phyloP scores from a whole-genome alignment of 2,797 vertebrate genomes.

The Parauchenoglanis ngamensis region DNA sequence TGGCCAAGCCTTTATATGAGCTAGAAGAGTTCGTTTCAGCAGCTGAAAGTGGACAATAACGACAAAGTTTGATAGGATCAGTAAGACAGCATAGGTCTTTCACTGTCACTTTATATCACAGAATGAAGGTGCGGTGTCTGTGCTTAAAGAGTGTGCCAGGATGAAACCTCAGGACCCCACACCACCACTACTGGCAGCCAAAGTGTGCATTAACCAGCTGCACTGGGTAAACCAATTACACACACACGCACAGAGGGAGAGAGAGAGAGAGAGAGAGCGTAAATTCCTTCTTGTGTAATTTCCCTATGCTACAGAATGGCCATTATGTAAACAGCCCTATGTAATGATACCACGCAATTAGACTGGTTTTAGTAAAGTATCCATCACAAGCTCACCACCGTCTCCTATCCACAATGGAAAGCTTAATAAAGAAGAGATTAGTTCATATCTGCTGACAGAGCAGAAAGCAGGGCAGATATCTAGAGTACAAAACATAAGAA shows the following conservation, averaged over 20 bases:
- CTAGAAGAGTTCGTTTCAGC: not conserved
- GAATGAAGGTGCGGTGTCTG: slow-evolving; percentile 89
- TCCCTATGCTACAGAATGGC: slow-evolving; percentile 11
- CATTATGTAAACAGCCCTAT: slow-evolving; percentile 36
- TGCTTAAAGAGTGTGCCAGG: slow-evolving; percentile 88
- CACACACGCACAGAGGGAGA: slow-evolving; percentile 10
- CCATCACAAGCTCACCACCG: slow-evolving; percentile 32
- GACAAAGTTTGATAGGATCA: not conserved
- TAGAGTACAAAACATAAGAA: slow-evolving; percentile 68
- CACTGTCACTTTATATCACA: slow-evolving; percentile 61
- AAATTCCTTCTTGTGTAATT: slow-evolving; percentile 27
- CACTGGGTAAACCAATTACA: slow-evolving; percentile 83
- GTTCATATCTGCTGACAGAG: slow-evolving; percentile 72
- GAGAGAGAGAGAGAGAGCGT: slow-evolving; percentile 8
- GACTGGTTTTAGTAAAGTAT: slow-evolving; percentile 34
- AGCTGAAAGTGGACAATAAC: not conserved
- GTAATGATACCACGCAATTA: slow-evolving; percentile 4
- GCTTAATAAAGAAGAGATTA: slow-evolving; percentile 47
- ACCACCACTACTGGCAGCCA: slow-evolving; percentile 88
- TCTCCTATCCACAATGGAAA: slow-evolving; percentile 22
- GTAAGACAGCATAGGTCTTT: slow-evolving; percentile 1
- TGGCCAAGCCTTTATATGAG: not conserved
- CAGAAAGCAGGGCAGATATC: slow-evolving; percentile 57
- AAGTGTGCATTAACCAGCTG: slow-evolving; percentile 92
- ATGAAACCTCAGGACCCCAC: slow-evolving; percentile 90